These are phyloP conservation scores for Psittacus erithacus DNA, from an alignment of 2,113 vertebrate species.

Conservation along the genomic window DNA sequence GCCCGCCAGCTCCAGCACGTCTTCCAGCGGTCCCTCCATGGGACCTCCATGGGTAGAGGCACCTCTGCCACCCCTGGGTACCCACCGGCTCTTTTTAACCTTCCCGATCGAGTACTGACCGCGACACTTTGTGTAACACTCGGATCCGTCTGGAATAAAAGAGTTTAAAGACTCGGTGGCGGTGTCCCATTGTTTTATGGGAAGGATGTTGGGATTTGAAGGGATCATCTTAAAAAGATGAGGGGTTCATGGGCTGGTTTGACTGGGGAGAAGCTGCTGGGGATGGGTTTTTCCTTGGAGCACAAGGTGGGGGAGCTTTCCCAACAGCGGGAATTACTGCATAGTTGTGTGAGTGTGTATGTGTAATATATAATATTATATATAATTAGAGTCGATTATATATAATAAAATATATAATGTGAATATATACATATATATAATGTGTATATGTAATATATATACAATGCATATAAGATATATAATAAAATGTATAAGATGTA, in stretches of 20 bases:
- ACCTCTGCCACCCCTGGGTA: background rate
- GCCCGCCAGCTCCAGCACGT: background rate
- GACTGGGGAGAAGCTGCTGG: rapidly evolving
- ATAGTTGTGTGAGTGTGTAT: background rate
- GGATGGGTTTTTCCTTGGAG: background rate
- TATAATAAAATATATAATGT: background rate
- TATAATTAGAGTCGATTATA: background rate
- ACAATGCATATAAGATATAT: background rate
- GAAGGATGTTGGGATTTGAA: rapidly evolving
- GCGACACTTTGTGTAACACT: constrained; percentile 38
- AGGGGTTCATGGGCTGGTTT: rapidly evolving
- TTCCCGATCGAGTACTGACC: background rate
- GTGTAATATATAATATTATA: background rate
- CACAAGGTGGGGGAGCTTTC: background rate
- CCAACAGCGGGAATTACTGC: background rate
- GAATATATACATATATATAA: background rate
- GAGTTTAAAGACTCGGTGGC: background rate
- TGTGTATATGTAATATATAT: background rate
- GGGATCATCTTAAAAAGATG: rapidly evolving
- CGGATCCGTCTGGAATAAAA: constrained; percentile 69
- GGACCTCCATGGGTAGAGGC: background rate
- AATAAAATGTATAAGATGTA: too few relatives aligned
- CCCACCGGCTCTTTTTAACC: constrained; percentile 54
- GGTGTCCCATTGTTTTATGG: rapidly evolving
- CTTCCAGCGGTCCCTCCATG: background rate